These are phyloP conservation scores for Xylota sylvarum DNA, from an alignment of 2,888 invertebrate species.

Conservation along the genomic window DNA sequence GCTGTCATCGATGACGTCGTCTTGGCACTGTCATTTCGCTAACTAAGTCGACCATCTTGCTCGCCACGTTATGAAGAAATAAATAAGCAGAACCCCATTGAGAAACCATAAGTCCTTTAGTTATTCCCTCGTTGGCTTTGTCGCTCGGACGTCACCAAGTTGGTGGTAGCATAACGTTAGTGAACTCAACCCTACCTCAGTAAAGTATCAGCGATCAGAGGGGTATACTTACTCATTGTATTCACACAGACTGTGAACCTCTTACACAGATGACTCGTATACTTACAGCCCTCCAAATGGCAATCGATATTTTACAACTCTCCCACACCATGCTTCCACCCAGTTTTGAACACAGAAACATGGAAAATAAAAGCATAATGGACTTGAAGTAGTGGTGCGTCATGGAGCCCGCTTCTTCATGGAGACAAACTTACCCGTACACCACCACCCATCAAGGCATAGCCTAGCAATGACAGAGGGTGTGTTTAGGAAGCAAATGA, in stretches of 20 bases:
- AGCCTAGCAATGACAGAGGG: background rate
- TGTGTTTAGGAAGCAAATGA: conserved; percentile 28
- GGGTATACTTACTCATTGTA: conserved; percentile 32
- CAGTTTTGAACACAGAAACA: conserved; percentile 15
- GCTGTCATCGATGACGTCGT: conserved; percentile 66
- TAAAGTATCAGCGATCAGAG: conserved; percentile 37
- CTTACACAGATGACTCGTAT: conserved; percentile 10
- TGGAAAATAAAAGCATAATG: conserved; percentile 56
- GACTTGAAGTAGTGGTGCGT: conserved; percentile 38
- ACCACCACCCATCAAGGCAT: background rate
- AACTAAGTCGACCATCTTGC: conserved; percentile 32
- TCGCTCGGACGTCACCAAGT: conserved; percentile 12
- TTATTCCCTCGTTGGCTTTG: conserved; percentile 49
- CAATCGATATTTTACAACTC: conserved; percentile 66
- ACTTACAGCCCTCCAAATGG: conserved; percentile 12
- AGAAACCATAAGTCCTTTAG: conserved; percentile 43
- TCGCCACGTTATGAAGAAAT: conserved; percentile 37
- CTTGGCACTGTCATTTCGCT: conserved; percentile 40
- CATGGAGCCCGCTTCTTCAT: conserved; percentile 22
- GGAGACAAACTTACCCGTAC: conserved; percentile 4
- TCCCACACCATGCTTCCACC: background rate
- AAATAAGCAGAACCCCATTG: conserved; percentile 35
- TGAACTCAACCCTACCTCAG: conserved; percentile 10
- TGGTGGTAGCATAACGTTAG: conserved; percentile 9
- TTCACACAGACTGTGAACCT: conserved; percentile 22